These are phyloP conservation scores for Muscicapa adusta DNA, from an alignment of 2,113 vertebrate species.

Conservation along the genomic window DNA sequence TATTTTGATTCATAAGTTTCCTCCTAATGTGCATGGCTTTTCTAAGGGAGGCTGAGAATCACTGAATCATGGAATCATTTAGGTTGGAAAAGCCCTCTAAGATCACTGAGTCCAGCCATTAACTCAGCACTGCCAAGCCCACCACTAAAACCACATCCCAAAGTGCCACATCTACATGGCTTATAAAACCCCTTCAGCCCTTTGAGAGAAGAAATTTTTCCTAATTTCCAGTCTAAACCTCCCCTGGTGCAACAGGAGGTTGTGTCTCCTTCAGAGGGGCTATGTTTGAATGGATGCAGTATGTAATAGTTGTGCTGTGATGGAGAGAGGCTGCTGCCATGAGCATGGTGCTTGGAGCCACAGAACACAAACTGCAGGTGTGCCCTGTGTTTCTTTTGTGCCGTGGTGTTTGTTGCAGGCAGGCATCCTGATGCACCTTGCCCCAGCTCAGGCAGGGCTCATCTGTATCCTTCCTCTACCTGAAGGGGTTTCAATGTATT, in stretches of 20 bases:
- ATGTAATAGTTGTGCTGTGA: neutral
- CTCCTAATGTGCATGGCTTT: neutral
- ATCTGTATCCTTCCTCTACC: neutral
- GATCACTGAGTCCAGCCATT: neutral
- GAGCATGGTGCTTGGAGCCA: neutral
- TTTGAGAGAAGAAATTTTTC: neutral
- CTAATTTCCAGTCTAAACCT: neutral
- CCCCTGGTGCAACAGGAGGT: neutral
- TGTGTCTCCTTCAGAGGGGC: neutral
- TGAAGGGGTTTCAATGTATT: neutral
- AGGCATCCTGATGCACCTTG: neutral
- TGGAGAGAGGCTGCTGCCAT: neutral
- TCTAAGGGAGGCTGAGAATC: neutral
- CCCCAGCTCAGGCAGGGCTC: neutral
- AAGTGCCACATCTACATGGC: neutral
- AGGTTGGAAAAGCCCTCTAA: neutral
- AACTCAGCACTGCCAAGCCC: neutral
- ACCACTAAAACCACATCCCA: neutral
- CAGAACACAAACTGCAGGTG: neutral
- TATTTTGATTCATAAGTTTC: neutral
- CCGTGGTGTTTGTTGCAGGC: neutral
- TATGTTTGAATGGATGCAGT: rapidly evolving
- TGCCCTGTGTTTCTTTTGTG: neutral
- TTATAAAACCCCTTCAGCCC: neutral
- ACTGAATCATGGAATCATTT: neutral